Conservation (phyloP, 2,797 vertebrate species). For the Notamacropus eugenii region DNA sequence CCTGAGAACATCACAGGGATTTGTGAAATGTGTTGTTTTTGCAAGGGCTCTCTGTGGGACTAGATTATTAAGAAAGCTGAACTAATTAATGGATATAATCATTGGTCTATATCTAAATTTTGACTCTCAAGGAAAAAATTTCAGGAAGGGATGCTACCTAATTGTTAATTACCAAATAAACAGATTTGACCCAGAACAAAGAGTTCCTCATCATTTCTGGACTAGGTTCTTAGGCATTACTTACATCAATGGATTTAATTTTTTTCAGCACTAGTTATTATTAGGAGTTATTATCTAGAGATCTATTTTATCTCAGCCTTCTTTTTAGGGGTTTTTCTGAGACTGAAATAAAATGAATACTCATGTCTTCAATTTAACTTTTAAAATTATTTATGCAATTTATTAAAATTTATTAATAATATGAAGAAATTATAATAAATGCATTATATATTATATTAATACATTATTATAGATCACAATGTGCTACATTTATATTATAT, state of each 20-base stretch:
- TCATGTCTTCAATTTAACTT: conserved; percentile 6
- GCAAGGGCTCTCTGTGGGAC: conserved; percentile 7
- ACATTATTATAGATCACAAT: too few relatives aligned
- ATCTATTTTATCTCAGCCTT: conserved; percentile 3
- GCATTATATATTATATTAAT: too few relatives aligned
- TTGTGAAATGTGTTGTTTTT: conserved; percentile 40
- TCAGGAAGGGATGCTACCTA: background rate
- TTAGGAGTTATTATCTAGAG: too few relatives aligned
- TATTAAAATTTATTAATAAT: background rate
- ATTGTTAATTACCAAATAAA: background rate
- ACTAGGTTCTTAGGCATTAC: background rate
- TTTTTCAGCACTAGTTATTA: background rate
- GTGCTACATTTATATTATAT: too few relatives aligned
- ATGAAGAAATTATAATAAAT: too few relatives aligned
- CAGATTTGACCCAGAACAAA: background rate
- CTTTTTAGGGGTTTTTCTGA: background rate
- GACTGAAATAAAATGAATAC: conserved; percentile 22
- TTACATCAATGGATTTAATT: conserved; percentile 5
- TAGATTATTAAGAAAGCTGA: background rate
- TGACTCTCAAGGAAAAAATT: conserved; percentile 11
- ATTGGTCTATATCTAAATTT: conserved; percentile 23
- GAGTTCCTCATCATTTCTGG: background rate
- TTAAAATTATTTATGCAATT: background rate
- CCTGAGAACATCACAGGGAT: conserved; percentile 6
- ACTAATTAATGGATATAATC: conserved; percentile 20